Evolutionary conservation across 1,140 invertebrate species (phyloP), one percentile per base, ranked within the genome.

Genomic region (Drosophila nasuta): DNA sequence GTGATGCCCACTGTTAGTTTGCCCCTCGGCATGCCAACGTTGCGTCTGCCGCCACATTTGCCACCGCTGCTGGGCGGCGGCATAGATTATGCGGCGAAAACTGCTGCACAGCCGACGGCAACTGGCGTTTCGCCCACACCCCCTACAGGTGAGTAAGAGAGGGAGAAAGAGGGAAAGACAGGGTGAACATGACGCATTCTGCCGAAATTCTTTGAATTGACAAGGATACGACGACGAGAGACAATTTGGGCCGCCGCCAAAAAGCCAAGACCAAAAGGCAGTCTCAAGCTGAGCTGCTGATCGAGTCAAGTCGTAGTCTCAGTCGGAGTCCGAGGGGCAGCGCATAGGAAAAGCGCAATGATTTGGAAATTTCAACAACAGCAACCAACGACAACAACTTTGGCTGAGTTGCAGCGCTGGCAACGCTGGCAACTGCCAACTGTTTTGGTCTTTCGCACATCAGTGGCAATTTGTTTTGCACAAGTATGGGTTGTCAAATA

Each of bases 391-490:
- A 46, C 15, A 51, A 63, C 67, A 62, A 46, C 58, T 30, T 15
- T 59, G 48, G 56, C 56, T 52, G 60, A 58, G n/a, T 38, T 38
- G 63, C 59, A 71, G 25, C 67, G 25, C 63, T 63, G 58, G 49
- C 45, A 48, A 51, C 38, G 51, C 30, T 30, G 35, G 60, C 20
- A 81, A 66, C 57, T 88, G 83, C 77, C 82, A 87, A 87, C 79
- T 89, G 85, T 88, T 88, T 88, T 89, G 85, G 85, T 83, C 85
- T 81, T 91, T 91, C 90, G 82, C 90, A 91, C 90, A 91, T 91
- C 90, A 91, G 90, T 91, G 90, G 90, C 90, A 91, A 91, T 91
- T 91, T 91, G 90, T 88, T 91, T 91, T 91, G 90, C 90, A 91
- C 90, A 90, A 91, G 90, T 91, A 91, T 90, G 90, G 91, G 90